Evolutionary conservation across 2,888 invertebrate genomes (phyloP).

Genomic region (Mantis religiosa): DNA sequence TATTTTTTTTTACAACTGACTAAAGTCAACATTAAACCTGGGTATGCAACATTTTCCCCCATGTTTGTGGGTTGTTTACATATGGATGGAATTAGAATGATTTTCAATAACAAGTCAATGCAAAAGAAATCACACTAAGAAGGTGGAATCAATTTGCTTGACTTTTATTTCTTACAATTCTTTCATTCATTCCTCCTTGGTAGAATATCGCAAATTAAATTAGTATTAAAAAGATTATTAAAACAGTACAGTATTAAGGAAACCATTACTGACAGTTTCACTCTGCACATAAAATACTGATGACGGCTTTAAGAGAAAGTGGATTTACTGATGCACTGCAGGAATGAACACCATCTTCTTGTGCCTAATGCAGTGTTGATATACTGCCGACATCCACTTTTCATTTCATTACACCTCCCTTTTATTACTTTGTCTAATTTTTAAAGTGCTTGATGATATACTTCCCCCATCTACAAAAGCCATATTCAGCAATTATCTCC

Average conservation of each 20-base stretch:
- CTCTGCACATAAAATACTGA: slow-evolving; percentile 16
- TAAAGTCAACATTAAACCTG: neutral
- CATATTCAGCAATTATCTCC: neutral
- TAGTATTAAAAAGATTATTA: neutral
- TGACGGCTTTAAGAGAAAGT: neutral
- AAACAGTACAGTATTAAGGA: neutral
- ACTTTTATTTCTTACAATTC: neutral
- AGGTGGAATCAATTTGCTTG: neutral
- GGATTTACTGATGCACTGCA: neutral
- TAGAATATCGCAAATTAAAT: neutral
- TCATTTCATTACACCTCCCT: neutral
- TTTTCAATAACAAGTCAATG: neutral
- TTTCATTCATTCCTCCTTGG: neutral
- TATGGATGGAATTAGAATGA: slow-evolving; percentile 13
- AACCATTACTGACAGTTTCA: neutral
- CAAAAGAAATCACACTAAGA: neutral
- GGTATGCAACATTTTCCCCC: neutral
- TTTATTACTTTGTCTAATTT: neutral
- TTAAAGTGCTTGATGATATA: neutral
- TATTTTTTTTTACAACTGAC: neutral
- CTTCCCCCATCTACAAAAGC: slow-evolving; percentile 8
- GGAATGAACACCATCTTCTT: neutral
- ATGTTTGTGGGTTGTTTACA: neutral
- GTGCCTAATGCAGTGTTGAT: neutral
- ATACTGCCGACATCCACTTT: neutral